These are phyloP conservation scores for Platerodrilus igneus DNA, from an alignment of 2,888 invertebrate genomes.

Conservation along the genomic window DNA sequence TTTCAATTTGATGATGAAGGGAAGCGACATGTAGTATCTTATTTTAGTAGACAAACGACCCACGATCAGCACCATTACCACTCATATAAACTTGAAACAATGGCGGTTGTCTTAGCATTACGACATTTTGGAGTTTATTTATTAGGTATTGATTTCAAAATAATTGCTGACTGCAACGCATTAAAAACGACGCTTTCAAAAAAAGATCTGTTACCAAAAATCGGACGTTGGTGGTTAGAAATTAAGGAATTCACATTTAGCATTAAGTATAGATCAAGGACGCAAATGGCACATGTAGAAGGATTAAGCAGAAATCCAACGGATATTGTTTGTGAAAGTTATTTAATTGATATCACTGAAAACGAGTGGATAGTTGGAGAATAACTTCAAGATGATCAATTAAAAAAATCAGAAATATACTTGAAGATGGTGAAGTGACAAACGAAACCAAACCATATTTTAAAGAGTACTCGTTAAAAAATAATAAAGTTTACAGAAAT, in stretches of 20 bases:
- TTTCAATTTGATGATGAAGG: slow-evolving; percentile 19
- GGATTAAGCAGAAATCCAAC: slow-evolving; percentile 26
- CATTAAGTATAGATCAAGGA: slow-evolving; percentile 32
- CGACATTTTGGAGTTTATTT: slow-evolving; percentile 4
- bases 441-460: too few species aligned
- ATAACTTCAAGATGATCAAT: too few species aligned
- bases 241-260: slow-evolving; percentile 34
- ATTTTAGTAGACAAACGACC: slow-evolving; percentile 12
- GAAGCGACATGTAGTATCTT: slow-evolving; percentile 1
- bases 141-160: slow-evolving; percentile 4
- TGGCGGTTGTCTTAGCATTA: slow-evolving; percentile 4
- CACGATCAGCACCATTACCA: slow-evolving; percentile 2
- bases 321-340: too few species aligned
- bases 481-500: too few species aligned
- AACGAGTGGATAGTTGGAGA: too few species aligned
- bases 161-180: slow-evolving; percentile 30
- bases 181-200: slow-evolving; percentile 25
- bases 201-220: slow-evolving; percentile 30
- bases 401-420: too few species aligned
- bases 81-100: slow-evolving; percentile 8
- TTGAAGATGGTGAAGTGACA: too few species aligned
- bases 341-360: too few species aligned
- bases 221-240: slow-evolving; percentile 36
- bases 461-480: too few species aligned
- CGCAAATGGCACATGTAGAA: slow-evolving; percentile 35